Percentiles rank a stretch among this genome's conserved stretches.
These are phyloP conservation scores for Acrocephalus kingi DNA, from an alignment of 2,113 vertebrate genomes.

Conservation along the genomic window DNA sequence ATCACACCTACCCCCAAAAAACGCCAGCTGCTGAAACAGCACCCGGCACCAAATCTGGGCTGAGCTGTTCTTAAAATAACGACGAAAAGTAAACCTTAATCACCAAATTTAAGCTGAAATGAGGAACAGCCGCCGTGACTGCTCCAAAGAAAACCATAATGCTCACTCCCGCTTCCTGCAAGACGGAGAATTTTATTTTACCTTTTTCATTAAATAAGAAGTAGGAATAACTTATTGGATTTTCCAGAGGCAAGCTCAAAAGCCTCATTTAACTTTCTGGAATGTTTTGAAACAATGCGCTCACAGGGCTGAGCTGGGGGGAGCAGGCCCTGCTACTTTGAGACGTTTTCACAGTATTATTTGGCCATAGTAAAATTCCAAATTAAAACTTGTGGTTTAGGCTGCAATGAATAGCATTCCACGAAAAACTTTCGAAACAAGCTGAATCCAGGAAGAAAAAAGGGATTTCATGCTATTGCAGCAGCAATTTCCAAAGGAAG, in stretches of 20 bases:
- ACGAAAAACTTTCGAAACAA: not conserved
- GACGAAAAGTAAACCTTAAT: not conserved
- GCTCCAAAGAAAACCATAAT: not conserved
- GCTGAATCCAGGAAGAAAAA: constrained; percentile 4
- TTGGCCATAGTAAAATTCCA: constrained; percentile 60
- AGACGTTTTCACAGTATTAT: not conserved
- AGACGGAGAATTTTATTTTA: not conserved
- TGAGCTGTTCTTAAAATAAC: not conserved
- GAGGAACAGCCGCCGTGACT: not conserved
- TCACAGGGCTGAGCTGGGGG: not conserved
- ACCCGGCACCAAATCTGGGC: not conserved
- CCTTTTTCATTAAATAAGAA: constrained; percentile 7
- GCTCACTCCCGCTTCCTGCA: not conserved
- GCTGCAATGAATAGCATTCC: constrained; percentile 2
- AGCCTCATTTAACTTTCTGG: not conserved
- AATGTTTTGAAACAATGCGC: constrained; percentile 32
- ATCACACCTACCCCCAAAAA: not conserved
- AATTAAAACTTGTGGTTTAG: constrained; percentile 62
- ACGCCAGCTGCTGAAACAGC: not conserved
- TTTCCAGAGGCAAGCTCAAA: constrained; percentile 20
- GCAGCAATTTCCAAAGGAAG: not conserved
- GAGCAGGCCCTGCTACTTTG: not conserved
- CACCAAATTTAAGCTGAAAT: not conserved
- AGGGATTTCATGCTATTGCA: not conserved
- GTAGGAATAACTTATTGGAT: not conserved